A percentile compares a stretch with the other conserved stretches of the same genome.
Conservation (phyloP, 2,113 vertebrate species). For the Microcebus tavaratra region DNA sequence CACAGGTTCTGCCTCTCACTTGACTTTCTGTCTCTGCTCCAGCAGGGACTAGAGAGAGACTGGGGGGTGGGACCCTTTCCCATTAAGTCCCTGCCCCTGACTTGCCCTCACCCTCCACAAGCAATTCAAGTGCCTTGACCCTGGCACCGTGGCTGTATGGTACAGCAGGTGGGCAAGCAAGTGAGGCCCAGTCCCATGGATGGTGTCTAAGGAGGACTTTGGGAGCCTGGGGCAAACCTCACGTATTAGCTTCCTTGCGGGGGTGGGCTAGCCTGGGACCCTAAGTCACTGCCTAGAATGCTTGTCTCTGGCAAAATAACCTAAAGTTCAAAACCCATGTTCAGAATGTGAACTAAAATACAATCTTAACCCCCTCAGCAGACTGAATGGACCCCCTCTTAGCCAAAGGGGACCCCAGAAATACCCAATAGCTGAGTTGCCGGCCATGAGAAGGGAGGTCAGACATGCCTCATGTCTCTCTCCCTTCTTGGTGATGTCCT, state of each 20-base stretch:
- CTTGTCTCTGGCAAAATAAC: not conserved
- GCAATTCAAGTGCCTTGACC: not conserved
- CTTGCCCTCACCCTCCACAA: not conserved
- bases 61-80: not conserved
- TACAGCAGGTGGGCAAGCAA: not conserved
- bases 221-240: not conserved
- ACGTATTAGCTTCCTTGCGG: not conserved
- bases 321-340: not conserved
- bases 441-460: too few species aligned
- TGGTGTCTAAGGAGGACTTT: not conserved
- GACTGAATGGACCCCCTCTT: too few species aligned
- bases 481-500: too few species aligned
- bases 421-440: too few species aligned
- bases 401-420: too few species aligned
- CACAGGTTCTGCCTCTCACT: not conserved
- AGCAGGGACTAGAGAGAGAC: too few species aligned
- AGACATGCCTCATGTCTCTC: too few species aligned
- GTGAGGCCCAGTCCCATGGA: not conserved
- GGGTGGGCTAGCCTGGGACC: not conserved
- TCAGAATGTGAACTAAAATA: not conserved
- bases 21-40: not conserved
- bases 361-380: too few species aligned
- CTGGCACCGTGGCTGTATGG: not conserved
- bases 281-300: not conserved
- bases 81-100: not conserved